Conservation (phyloP, 2,888 invertebrate genomes). For the Caenorhabditis parvicauda region DNA sequence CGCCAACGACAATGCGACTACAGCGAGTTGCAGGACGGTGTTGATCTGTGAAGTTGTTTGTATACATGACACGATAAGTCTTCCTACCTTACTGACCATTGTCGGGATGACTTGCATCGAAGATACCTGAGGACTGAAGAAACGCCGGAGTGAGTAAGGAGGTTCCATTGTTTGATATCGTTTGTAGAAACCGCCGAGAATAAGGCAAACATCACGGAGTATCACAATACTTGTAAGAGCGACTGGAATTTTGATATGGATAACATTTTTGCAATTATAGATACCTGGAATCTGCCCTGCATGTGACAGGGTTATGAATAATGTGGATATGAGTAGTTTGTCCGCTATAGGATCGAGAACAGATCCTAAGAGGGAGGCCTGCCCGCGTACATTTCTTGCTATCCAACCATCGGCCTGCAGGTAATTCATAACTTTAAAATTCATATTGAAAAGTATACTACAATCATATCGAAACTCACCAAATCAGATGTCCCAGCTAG, state of each 20-base stretch:
- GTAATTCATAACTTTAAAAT: constrained; percentile 5
- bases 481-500: constrained; percentile 87
- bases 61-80: background rate
- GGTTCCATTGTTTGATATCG: constrained; percentile 66
- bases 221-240: constrained; percentile 77
- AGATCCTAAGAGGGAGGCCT: constrained; percentile 88
- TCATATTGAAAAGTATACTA: background rate
- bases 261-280: constrained; percentile 9
- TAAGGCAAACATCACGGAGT: constrained; percentile 78
- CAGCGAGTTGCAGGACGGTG: constrained; percentile 81
- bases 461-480: too few relatives aligned
- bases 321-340: constrained; percentile 84
- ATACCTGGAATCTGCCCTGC: constrained; percentile 78
- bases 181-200: constrained; percentile 83
- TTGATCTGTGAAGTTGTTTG: constrained; percentile 68
- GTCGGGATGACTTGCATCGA: constrained; percentile 76
- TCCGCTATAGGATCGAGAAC: constrained; percentile 95
- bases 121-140: constrained; percentile 57
- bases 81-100: constrained; percentile 79
- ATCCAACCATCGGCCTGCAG: constrained; percentile 81
- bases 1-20: constrained; percentile 83
- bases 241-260: constrained; percentile 56
- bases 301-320: constrained; percentile 83
- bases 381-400: constrained; percentile 84
- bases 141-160: constrained; percentile 37